Evolutionary conservation across 2,888 invertebrate species (phyloP), one percentile per base, ranked within the genome.

Genomic region (Alitta virens): DNA sequence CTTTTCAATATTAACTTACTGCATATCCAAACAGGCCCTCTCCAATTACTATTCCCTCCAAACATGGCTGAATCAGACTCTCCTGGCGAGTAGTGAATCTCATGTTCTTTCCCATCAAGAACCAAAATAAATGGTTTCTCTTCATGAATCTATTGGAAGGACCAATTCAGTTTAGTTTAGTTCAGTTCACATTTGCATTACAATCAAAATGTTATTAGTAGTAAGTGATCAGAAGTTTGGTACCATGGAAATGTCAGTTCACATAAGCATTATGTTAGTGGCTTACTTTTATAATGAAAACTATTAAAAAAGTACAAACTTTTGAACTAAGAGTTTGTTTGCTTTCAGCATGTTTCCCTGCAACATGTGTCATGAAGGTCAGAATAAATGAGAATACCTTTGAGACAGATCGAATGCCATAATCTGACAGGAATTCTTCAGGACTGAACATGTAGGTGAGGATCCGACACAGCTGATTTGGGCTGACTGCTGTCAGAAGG

Each of bases 31-130:
- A 82, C 75, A 7, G 82, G 81, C 5, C 82, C 82, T 55, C 82
- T 70, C 82, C 82, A 82, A 74, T 82, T 82, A 63, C 81, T 81
- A 73, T 82, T 82, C 1, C 82, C 82, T 7, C 82, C 82, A 72
- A 80, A 82, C 70, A 80, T 66, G 63, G 74, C 70, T 7, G 75
- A 71, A 51, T 52, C 40, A 0, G 80, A 79, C 62, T 81, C 81
- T n/a, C 81, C 81, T 0, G 82, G 77, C 38, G 73, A 73, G 64
- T 81, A 81, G 23, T 60, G 18, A 1, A 65, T 53, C 16, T 42
- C 51, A 53, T 65, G 63, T 1, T 56, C 40, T 42, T 68, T 46
- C 5, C 61, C 66, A 3, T 54, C 60, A 5, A 68, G 50, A 16
- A 62, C 40, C 38, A 72, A 43, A 26, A 52, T 57, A 56, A 72